A percentile compares a stretch with the other conserved stretches of the same genome.
Evolutionary conservation across 2,113 vertebrate genomes (phyloP).

Genomic region (Panthera tigris): DNA sequence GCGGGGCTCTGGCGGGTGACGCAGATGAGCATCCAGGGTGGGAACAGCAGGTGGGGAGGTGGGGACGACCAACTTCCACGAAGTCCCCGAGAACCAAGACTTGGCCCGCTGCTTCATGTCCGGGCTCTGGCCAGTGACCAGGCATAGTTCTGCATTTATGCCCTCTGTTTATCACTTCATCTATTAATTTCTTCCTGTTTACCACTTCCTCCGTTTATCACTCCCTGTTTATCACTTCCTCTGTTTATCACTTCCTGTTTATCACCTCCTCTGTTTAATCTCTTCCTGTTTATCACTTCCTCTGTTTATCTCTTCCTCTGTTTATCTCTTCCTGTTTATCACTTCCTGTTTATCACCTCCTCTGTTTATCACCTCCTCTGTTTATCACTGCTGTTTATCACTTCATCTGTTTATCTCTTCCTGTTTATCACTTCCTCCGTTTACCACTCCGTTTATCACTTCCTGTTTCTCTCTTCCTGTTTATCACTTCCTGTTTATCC

Average conservation of each 20-base stretch:
- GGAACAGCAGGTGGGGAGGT: not conserved
- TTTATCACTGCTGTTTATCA: not conserved
- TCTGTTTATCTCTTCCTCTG: no score
- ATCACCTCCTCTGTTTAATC: no score
- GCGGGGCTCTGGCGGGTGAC: not conserved
- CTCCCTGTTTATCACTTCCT: no score
- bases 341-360: no score
- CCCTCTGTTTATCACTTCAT: not conserved
- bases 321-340: no score
- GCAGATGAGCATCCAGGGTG: rapidly evolving
- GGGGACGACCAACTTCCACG: not conserved
- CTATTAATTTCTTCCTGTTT: no score
- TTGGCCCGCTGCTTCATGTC: not conserved
- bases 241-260: not conserved
- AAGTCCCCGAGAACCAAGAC: not conserved
- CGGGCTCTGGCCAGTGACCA: not conserved
- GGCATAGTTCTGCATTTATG: not conserved
- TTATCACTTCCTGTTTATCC: not conserved
- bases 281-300: no score
- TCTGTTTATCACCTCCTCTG: no score
- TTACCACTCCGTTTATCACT: no score
- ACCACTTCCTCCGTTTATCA: no score
- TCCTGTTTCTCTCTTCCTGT: not conserved
- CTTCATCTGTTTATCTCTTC: no score
- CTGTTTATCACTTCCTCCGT: not conserved